Conservation (phyloP, 2,113 vertebrate genomes). For the Macrotis lagotis region DNA sequence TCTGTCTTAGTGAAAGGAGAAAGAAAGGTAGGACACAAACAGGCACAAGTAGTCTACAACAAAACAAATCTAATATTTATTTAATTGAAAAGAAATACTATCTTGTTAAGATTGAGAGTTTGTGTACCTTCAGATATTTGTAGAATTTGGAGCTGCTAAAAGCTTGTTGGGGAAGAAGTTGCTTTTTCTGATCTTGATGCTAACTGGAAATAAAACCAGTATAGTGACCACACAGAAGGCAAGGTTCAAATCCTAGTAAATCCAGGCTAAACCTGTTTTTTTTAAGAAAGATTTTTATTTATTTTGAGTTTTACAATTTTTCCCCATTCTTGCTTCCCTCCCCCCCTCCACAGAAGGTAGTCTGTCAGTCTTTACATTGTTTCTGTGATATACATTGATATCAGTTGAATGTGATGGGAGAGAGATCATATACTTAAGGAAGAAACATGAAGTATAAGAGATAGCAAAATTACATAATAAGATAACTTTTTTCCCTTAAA, state of each 20-base stretch:
- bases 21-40: background rate
- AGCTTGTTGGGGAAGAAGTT: background rate
- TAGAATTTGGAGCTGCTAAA: background rate
- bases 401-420: too few species aligned
- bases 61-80: background rate
- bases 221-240: background rate
- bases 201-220: background rate
- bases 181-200: background rate
- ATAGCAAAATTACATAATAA: too few species aligned
- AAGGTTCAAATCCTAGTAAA: background rate
- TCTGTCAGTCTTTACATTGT: too few species aligned
- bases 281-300: too few species aligned
- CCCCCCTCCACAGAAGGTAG: too few species aligned
- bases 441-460: too few species aligned
- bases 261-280: too few species aligned
- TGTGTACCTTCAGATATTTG: background rate
- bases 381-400: too few species aligned
- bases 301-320: too few species aligned
- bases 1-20: background rate
- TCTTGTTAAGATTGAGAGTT: background rate
- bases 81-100: background rate
- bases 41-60: background rate
- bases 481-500: too few species aligned
- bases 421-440: too few species aligned
- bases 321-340: too few species aligned